Conservation (phyloP, 2,113 vertebrate genomes). For the Climacteris rufus region DNA sequence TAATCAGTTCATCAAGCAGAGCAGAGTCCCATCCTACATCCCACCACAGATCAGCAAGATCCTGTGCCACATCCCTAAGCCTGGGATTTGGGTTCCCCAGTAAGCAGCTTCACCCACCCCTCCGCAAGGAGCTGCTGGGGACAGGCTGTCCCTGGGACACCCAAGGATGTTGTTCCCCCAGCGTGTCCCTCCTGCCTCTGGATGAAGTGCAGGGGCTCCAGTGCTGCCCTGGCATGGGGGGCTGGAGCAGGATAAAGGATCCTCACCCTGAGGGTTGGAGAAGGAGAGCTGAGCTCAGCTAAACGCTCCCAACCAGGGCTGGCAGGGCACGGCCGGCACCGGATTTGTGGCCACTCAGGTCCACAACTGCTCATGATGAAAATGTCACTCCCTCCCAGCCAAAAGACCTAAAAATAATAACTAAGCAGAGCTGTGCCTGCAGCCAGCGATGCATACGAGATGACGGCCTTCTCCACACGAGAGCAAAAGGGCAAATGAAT, state of each 20-base stretch:
- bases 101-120: background rate
- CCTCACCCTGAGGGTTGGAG: fast-evolving
- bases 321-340: fast-evolving
- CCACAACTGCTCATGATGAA: background rate
- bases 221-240: background rate
- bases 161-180: background rate
- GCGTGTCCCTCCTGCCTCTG: background rate
- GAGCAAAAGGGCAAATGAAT: slow-evolving; percentile 68
- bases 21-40: background rate
- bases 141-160: background rate
- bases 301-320: background rate
- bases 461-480: slow-evolving; percentile 20
- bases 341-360: background rate
- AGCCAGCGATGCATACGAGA: slow-evolving; percentile 45
- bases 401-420: background rate
- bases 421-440: background rate
- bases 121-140: background rate
- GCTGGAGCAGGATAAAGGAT: background rate
- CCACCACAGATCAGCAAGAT: fast-evolving
- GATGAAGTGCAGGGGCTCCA: background rate
- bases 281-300: background rate
- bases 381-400: background rate
- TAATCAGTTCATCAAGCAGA: background rate
- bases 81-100: background rate
- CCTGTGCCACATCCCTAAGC: fast-evolving